Evolutionary conservation across 1,140 invertebrate species (phyloP), one percentile per base, ranked within the genome.

Genomic region (Pseudomyrmex pallidus): DNA sequence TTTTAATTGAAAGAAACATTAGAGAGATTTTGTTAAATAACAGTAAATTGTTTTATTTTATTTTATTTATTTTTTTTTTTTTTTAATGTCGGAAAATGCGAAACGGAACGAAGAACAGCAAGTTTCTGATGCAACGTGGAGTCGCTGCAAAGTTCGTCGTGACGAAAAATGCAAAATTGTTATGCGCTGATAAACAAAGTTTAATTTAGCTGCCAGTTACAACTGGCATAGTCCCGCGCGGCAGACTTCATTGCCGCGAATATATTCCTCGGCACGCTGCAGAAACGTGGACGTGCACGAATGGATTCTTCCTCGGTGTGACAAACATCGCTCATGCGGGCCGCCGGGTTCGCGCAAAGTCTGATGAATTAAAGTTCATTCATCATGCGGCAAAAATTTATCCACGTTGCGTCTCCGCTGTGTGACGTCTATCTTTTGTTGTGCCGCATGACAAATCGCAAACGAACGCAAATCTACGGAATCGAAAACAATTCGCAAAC

Each of bases 301-400:
- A 84, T 85, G 74, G 61, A 68, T 66, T 70, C 35, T 35, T 35
- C 25, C 57, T 50, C 62, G 50, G 52, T 52, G 66, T 84, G 74
- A 78, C 85, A 63, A 85, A 85, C 73, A 83, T 76, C 84, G 78
- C 83, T 77, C 86, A 62, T 35, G 35, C 35, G 35, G 35, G 5
- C 35, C 48, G 59, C 72, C 57, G 52, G 82, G 54, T 44, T 56
- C 78, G 74, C 78, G 74, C 74, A 86, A 85, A 85, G 59, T 82
- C 83, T 67, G 61, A 56, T 61, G 67, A 85, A 85, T 87, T 87
- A 83, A 85, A 87, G 67, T 83, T 85, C 70, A 66, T 87, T 83
- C 77, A 76, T 87, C 86, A 61, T 12, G 73, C 13, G 67, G 54
- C 62, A 85, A 87, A 68, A 57, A 83, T 87, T 87, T 85, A 68